Conservation (phyloP, 2,888 invertebrate species). For the Pheosia tremula region DNA sequence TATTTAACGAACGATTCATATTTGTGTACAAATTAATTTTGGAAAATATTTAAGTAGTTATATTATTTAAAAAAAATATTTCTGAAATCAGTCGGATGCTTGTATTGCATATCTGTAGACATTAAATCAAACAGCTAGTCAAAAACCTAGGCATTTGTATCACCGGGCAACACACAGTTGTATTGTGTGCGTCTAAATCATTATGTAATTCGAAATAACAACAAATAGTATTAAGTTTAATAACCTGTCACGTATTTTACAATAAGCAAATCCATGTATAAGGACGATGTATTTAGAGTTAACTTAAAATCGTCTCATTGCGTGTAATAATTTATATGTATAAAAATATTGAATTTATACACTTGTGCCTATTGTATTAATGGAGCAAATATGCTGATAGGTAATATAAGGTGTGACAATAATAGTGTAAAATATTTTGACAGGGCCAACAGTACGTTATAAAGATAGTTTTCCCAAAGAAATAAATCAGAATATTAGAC, state of each 20-base stretch:
- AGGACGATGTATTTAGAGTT: constrained; percentile 23
- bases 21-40: constrained; percentile 68
- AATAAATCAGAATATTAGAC: too few relatives aligned
- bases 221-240: constrained; percentile 27
- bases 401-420: too few relatives aligned
- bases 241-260: constrained; percentile 23
- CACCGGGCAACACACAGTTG: constrained; percentile 38
- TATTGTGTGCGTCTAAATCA: constrained; percentile 28
- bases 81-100: constrained; percentile 39
- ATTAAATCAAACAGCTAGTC: constrained; percentile 60
- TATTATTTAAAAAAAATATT: constrained; percentile 3
- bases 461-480: too few relatives aligned
- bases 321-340: constrained; percentile 42
- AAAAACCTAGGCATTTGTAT: constrained; percentile 55
- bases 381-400: constrained; percentile 43
- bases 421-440: too few relatives aligned
- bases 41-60: constrained; percentile 30
- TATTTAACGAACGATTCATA: constrained; percentile 54
- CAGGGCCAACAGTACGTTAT: too few relatives aligned
- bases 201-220: constrained; percentile 30
- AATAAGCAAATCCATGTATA: constrained; percentile 28
- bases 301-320: constrained; percentile 27
- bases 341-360: constrained; percentile 42
- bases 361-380: constrained; percentile 41
- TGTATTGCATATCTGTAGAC: constrained; percentile 40